Evolutionary conservation across 2,888 invertebrate genomes (phyloP), one percentile per base, ranked within the genome.

Genomic region (Cheilosia vulpina): DNA sequence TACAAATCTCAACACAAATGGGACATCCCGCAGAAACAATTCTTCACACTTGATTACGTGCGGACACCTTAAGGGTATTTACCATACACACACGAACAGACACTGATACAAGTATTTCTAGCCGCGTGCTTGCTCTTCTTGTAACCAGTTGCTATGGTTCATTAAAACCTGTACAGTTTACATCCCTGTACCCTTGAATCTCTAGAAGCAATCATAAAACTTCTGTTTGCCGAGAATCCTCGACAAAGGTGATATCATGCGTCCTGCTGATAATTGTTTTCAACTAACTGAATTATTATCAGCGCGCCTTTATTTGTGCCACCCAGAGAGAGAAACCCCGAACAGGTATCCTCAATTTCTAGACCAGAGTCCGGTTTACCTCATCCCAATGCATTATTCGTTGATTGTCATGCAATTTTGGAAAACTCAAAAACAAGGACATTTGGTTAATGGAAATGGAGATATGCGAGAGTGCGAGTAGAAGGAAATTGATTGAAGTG

Each of bases 21-120:
- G 17, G 71, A 73, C 73, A 79, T 63, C 75, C 75, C 68, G 43
- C 73, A 65, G 75, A 17, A 84, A 75, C 38, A 71, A 62, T 71
- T 66, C 80, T 80, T 84, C 75, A 84, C 80, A 84, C 84, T 80
- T 84, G 84, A 84, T 75, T 84, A 57, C 58, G 63, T 58, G 31
- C 31, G 31, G 75, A 13, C 31, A 47, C 57, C 63, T 13, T 38
- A 27, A 47, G 65, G 80, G 60, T 66, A 66, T 81, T 80, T 62
- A 66, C 78, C 78, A n/a, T n/a, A 68, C 68, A 68, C 55, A 41
- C 63, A 58, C 80, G 68, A 55, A 69, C 57, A 52, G 55, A 53
- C 76, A 76, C 34, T 13, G 58, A 57, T 19, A 1, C 15, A 3
- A 19, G 52, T 21, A 58, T 15, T 11, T 15, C 41, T 24, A 27